Evolutionary conservation across 2,888 invertebrate species (phyloP), one percentile per base, ranked within the genome.

Genomic region (Flexamia atlantica): DNA sequence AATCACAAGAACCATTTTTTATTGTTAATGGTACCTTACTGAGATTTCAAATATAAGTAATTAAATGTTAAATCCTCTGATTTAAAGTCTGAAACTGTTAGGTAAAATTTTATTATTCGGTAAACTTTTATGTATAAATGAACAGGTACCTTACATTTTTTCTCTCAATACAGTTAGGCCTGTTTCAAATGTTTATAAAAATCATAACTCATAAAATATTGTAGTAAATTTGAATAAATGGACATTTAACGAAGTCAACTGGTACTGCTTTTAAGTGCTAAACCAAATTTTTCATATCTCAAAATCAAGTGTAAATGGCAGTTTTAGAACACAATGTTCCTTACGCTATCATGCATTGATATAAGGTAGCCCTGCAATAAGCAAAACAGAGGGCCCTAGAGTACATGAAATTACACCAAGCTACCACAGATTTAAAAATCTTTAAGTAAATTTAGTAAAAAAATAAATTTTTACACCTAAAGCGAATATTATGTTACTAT

Each of bases 301-400:
- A 28, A 64, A 64, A 64, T 28, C 64, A 64, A 20, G 64, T 64
- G 64, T 64, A 64, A 64, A 64, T 64, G 64, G 64, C 64, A 64
- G 64, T 64, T 64, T 28, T 64, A 64, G 64, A 64, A 64, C 64
- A 64, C 64, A 64, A 64, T 25, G 0, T 64, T 64, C 28, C 64
- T 64, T 64, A 64, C 28, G 3, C 64, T 64, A 64, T 3, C 64
- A 64, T 64, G 30, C 64, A 64, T 3, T 12, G 25, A 23, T n/a
- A n/a, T n/a, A n/a, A 57, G 4, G 23, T 57, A 57, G 57, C 23
- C 64, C 25, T 30, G 3, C 20, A 53, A 53, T 28, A 28, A 28
- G 30, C 28, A 30, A 17, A 28, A 28, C 17, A 28, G 30, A 57
- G 57, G 57, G 23, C 30, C n/a, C 30, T 28, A 64, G 28, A 53